These are phyloP conservation scores for Oopsacas minuta DNA, from an alignment of 37 sponge, comb jelly and placozoan species.

Conservation along the genomic window DNA sequence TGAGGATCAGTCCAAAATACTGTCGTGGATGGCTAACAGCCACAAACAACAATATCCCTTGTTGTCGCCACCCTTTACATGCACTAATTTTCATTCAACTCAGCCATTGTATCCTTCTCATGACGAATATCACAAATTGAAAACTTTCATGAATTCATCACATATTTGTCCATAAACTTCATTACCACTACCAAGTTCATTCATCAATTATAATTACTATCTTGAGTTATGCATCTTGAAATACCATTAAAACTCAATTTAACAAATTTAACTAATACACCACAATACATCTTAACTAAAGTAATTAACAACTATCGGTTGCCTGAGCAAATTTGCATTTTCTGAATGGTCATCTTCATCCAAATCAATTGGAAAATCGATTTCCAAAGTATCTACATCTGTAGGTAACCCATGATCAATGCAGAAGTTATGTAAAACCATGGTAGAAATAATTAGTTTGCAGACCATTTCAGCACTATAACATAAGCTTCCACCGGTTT, in stretches of 20 bases:
- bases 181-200: background rate
- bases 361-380: background rate
- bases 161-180: too few relatives aligned
- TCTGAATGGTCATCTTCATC: background rate
- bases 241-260: background rate
- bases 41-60: background rate
- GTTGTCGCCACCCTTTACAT: background rate
- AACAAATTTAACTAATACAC: background rate
- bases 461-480: too few relatives aligned
- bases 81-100: background rate
- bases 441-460: background rate
- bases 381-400: background rate
- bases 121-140: too few relatives aligned
- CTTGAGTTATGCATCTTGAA: background rate
- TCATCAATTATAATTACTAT: background rate
- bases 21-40: background rate
- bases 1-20: conserved; percentile 16
- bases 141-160: background rate
- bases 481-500: too few relatives aligned
- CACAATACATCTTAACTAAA: background rate
- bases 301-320: background rate
- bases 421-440: background rate
- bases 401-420: background rate
- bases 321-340: conserved; percentile 12
- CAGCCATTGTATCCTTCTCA: background rate